phyloP scores from a whole-genome alignment of 2,888 invertebrate genomes.

The Euspilapteryx auroguttella region DNA sequence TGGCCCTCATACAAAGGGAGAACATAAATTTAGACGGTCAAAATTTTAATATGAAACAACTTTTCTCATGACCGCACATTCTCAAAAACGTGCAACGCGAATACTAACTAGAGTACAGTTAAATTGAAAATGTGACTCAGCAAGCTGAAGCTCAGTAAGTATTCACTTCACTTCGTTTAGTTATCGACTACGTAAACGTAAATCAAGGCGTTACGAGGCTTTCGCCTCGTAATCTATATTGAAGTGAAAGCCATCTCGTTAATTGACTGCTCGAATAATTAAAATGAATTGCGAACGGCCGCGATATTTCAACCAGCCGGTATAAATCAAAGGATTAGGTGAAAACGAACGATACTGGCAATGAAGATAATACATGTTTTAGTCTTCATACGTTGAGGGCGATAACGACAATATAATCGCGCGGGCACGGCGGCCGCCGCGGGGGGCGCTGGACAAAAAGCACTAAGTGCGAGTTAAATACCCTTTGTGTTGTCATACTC shows the following conservation, averaged over 20 bases:
- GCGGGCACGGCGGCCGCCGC: conserved; percentile 17
- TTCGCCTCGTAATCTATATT: conserved; percentile 14
- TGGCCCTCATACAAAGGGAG: conserved; percentile 22
- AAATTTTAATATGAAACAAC: conserved; percentile 24
- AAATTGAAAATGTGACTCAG: conserved; percentile 4
- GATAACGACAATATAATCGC: conserved; percentile 55
- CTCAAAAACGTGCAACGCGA: background rate
- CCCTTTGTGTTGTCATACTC: conserved; percentile 50
- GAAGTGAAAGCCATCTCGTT: conserved; percentile 44
- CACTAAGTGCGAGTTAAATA: conserved; percentile 60
- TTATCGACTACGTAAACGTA: too few relatives aligned
- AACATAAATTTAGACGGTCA: conserved; percentile 16
- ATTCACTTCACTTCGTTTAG: too few relatives aligned
- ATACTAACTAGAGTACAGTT: background rate
- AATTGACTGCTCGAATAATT: conserved; percentile 58
- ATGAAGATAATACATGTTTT: conserved; percentile 50
- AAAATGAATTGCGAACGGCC: conserved; percentile 48
- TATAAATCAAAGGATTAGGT: conserved; percentile 59
- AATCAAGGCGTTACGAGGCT: too few relatives aligned
- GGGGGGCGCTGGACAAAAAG: conserved; percentile 42
- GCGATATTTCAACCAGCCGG: conserved; percentile 45
- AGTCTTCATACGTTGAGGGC: conserved; percentile 54
- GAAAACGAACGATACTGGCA: conserved; percentile 35
- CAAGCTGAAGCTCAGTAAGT: too few relatives aligned
- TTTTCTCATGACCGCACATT: conserved; percentile 14